A percentile compares a stretch with the other conserved stretches of the same genome.
phyloP scores from a whole-genome alignment of 2,888 invertebrate species.

The Deroplatys truncata region DNA sequence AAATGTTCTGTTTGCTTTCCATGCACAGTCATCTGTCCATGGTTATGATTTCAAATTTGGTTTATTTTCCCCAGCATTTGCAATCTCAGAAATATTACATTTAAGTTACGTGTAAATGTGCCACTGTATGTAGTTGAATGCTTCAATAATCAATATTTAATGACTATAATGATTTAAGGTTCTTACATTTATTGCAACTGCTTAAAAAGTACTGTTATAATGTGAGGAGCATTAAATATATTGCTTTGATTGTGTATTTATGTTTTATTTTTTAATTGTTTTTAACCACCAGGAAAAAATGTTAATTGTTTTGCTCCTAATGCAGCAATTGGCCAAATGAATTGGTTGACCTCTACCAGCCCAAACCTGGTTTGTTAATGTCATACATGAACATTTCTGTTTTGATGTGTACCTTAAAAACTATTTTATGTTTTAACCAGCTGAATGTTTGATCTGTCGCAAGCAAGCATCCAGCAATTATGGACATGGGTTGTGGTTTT shows the following conservation, averaged over 20 bases:
- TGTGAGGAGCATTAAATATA: background rate
- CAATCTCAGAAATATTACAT: background rate
- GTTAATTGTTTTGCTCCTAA: background rate
- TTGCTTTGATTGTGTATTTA: background rate
- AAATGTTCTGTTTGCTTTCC: background rate
- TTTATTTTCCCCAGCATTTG: background rate
- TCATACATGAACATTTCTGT: background rate
- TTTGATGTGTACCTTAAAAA: background rate
- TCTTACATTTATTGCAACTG: background rate
- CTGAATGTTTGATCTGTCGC: conserved; percentile 13
- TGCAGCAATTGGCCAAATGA: background rate
- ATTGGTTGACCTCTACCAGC: background rate
- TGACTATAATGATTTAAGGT: background rate
- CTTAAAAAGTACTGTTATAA: background rate
- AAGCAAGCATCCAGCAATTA: conserved; percentile 17
- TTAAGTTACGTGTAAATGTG: background rate
- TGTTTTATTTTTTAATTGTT: background rate
- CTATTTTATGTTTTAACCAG: conserved; percentile 12
- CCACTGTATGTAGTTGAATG: background rate
- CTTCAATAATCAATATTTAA: background rate
- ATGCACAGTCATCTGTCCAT: background rate
- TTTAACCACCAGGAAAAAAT: background rate
- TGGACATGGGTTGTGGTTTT: conserved; percentile 10
- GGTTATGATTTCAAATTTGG: background rate
- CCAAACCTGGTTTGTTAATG: background rate